These are phyloP conservation scores for Dysidea cf. avara DNA, from an alignment of 37 sponge, comb jelly and placozoan species.

Conservation along the genomic window DNA sequence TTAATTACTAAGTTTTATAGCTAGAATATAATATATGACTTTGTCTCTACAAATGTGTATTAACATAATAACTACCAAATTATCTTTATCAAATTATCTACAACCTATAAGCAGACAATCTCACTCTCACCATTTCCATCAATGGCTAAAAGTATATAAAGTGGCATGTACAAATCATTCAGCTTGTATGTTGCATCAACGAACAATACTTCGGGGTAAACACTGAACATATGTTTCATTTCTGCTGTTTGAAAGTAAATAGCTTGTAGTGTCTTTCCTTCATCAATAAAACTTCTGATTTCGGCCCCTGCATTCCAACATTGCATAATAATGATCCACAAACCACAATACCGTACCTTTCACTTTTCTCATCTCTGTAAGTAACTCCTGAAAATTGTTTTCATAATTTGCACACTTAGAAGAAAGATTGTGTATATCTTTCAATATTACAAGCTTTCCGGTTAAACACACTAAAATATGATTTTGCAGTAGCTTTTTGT, in stretches of 20 bases:
- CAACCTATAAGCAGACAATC: conserved; percentile 11
- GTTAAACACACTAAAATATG: conserved; percentile 11
- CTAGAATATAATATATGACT: too few species aligned
- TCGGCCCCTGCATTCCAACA: conserved; percentile 21
- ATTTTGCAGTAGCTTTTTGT: conserved; percentile 14
- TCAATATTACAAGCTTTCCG: conserved; percentile 4
- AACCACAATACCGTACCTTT: too few species aligned
- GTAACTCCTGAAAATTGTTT: conserved; percentile 16
- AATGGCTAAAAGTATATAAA: conserved; percentile 8
- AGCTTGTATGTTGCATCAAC: conserved; percentile 32
- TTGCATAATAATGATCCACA: too few species aligned
- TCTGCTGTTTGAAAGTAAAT: conserved; percentile 17
- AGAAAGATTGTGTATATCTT: conserved; percentile 18
- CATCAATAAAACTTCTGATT: conserved; percentile 13
- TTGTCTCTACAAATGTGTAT: too few species aligned
- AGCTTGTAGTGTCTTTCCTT: conserved; percentile 9
- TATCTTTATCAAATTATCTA: too few species aligned
- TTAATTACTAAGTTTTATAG: too few species aligned
- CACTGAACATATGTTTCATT: conserved; percentile 4
- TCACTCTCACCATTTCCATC: conserved; percentile 40
- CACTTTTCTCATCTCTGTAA: conserved; percentile 16
- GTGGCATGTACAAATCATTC: conserved; percentile 21
- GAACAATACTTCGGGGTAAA: conserved; percentile 19
- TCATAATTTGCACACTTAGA: neutral
- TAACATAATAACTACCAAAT: too few species aligned